A percentile compares a stretch with the other conserved stretches of the same genome.
These are phyloP conservation scores for Parthenolecanium corni DNA, from an alignment of 2,888 invertebrate genomes.

Conservation along the genomic window DNA sequence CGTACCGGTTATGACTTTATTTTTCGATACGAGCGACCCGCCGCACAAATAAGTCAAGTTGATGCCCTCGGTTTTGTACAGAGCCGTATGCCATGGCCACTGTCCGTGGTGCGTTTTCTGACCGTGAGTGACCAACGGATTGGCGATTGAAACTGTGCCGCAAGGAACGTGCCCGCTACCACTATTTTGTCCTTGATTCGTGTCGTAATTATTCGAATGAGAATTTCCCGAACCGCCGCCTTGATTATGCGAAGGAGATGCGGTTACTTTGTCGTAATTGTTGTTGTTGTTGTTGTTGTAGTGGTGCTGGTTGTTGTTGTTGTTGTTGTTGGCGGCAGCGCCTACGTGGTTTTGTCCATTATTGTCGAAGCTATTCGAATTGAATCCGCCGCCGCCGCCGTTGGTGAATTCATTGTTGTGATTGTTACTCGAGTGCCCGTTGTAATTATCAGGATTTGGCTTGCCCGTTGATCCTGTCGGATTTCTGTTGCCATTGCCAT, in stretches of 20 bases:
- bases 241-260: neutral
- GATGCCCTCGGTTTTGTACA: slow-evolving; percentile 45
- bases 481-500: neutral
- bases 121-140: slow-evolving; percentile 49
- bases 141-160: slow-evolving; percentile 36
- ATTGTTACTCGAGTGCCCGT: neutral
- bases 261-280: neutral
- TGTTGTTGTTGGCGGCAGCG: neutral
- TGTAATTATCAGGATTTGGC: neutral
- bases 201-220: neutral
- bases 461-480: neutral
- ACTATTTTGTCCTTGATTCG: neutral
- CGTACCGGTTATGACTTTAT: slow-evolving; percentile 45
- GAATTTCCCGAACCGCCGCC: neutral
- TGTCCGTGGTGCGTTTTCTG: slow-evolving; percentile 49
- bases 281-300: neutral
- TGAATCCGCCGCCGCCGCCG: neutral
- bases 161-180: slow-evolving; percentile 3
- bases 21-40: slow-evolving; percentile 47
- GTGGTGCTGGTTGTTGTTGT: neutral
- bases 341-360: neutral
- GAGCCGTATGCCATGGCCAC: slow-evolving; percentile 57
- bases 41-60: slow-evolving; percentile 50
- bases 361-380: neutral
- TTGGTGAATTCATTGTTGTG: neutral